A percentile compares a stretch with the other conserved stretches of the same genome.
Evolutionary conservation across 1,140 invertebrate genomes (phyloP).

Genomic region (Apis dorsata): DNA sequence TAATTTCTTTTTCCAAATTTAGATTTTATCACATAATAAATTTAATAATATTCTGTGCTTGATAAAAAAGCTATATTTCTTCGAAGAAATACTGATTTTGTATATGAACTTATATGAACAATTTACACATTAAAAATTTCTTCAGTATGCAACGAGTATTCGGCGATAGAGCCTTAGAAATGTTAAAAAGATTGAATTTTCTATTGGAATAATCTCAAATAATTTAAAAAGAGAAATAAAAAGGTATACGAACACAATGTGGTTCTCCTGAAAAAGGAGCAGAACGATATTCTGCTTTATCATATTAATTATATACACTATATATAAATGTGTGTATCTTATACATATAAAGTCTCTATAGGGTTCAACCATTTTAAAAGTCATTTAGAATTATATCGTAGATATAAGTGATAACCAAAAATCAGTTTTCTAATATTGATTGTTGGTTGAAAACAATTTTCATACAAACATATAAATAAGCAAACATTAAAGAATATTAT

Average conservation of each 20-base stretch:
- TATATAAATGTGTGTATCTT: background rate
- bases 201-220: constrained; percentile 5
- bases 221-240: background rate
- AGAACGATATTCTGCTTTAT: background rate
- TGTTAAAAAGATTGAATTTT: background rate
- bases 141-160: background rate
- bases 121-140: background rate
- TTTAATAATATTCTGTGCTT: background rate
- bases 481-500: background rate
- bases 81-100: background rate
- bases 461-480: background rate
- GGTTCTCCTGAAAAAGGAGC: background rate
- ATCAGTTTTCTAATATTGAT: constrained; percentile 36
- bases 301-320: background rate
- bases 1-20: background rate
- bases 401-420: background rate
- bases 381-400: constrained; percentile 13
- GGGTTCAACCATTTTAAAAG: background rate
- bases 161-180: too few relatives aligned
- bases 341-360: background rate
- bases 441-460: background rate
- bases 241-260: constrained; percentile 13
- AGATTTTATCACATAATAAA: background rate
- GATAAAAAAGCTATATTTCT: background rate
- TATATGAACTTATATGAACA: background rate